Percentiles rank a stretch among this genome's conserved stretches.
Evolutionary conservation across 1,140 invertebrate genomes (phyloP).

Genomic region (Caenorhabditis elegans): DNA sequence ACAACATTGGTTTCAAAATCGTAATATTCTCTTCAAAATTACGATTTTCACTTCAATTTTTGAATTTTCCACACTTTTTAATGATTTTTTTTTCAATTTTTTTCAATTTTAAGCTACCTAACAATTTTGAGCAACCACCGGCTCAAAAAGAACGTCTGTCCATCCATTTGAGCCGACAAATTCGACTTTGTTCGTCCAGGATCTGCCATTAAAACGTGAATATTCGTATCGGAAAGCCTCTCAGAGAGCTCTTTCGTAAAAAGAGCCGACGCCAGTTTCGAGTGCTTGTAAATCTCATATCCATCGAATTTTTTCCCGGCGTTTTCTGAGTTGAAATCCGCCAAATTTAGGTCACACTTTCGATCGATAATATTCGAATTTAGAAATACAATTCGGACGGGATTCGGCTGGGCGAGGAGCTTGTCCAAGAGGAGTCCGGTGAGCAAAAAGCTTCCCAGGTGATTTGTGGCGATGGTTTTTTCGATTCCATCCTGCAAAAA

Average conservation of each 20-base stretch:
- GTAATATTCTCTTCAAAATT: too few species aligned
- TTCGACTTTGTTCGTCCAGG: constrained; percentile 61
- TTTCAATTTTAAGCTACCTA: constrained; percentile 26
- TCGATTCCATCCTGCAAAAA: constrained; percentile 58
- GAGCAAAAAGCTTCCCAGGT: constrained; percentile 62
- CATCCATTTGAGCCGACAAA: constrained; percentile 50
- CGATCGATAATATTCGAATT: constrained; percentile 59
- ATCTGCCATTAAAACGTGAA: constrained; percentile 59
- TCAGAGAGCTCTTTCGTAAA: constrained; percentile 64
- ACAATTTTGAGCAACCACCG: constrained; percentile 57
- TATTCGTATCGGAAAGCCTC: constrained; percentile 55
- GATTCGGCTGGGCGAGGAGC: constrained; percentile 55
- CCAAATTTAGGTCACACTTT: constrained; percentile 52
- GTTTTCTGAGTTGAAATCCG: constrained; percentile 56
- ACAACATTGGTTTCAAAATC: too few species aligned
- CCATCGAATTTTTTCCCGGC: constrained; percentile 50
- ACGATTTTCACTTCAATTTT: too few species aligned
- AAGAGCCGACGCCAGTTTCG: constrained; percentile 57
- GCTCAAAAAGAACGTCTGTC: constrained; percentile 59
- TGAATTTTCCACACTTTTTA: too few species aligned
- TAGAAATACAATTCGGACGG: constrained; percentile 58
- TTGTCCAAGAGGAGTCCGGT: constrained; percentile 59
- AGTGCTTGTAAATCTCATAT: constrained; percentile 56
- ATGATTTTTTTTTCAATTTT: too few species aligned
- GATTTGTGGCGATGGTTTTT: constrained; percentile 62